Evolutionary conservation across 2,888 invertebrate species (phyloP).

Genomic region (Idaea aversata): DNA sequence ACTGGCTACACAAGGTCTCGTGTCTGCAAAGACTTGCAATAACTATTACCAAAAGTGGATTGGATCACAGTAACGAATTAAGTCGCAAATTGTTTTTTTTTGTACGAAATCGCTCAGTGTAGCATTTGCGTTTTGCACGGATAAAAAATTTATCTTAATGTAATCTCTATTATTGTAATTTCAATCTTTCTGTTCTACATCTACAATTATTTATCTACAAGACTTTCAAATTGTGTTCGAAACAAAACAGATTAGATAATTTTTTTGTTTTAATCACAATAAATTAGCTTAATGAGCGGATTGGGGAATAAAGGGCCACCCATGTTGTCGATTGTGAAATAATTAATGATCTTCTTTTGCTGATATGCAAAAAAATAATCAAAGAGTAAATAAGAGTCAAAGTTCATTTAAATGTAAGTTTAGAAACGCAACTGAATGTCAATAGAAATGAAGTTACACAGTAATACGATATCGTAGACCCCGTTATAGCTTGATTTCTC

Average conservation of each 20-base stretch:
- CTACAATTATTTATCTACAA: background rate
- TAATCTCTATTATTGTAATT: no score
- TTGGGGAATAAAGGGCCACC: background rate
- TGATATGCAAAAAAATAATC: background rate
- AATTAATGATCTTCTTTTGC: no score
- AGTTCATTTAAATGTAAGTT: background rate
- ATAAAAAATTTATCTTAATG: no score
- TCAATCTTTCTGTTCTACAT: no score
- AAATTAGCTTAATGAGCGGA: background rate
- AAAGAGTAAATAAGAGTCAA: background rate
- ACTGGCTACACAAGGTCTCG: background rate
- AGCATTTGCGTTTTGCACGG: no score
- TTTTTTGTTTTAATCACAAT: background rate
- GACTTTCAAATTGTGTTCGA: background rate
- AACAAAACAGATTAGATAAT: background rate
- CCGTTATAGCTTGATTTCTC: background rate
- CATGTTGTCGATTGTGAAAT: background rate
- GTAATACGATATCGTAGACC: background rate
- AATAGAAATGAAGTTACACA: background rate
- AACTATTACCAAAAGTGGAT: background rate
- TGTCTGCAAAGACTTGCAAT: background rate
- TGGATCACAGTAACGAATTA: background rate
- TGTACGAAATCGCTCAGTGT: no score
- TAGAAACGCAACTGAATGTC: background rate
- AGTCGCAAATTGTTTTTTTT: no score